These are phyloP conservation scores for Cygnus olor DNA, from an alignment of 2,797 vertebrate genomes.

Conservation along the genomic window DNA sequence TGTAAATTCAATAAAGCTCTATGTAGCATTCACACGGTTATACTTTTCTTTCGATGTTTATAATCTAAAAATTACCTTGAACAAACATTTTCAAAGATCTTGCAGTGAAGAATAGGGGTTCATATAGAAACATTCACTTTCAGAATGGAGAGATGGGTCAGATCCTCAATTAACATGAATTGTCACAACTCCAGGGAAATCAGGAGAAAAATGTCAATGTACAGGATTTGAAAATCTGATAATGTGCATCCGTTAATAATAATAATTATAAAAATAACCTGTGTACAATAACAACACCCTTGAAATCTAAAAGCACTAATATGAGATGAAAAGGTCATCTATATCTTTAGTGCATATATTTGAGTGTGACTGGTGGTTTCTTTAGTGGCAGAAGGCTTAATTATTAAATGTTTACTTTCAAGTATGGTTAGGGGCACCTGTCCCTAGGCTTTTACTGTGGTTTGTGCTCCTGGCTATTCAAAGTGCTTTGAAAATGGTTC, in stretches of 20 bases:
- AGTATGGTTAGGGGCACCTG: neutral
- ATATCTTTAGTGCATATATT: neutral
- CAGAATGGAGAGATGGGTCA: neutral
- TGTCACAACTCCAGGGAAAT: neutral
- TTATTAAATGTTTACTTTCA: neutral
- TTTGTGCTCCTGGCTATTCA: neutral
- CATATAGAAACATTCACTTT: neutral
- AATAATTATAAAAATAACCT: neutral
- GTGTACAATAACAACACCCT: neutral
- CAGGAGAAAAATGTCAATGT: neutral
- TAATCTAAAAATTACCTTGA: conserved; percentile 53
- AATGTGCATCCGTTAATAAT: neutral
- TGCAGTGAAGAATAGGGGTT: neutral
- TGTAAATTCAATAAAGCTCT: conserved; percentile 53
- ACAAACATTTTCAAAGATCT: conserved; percentile 23
- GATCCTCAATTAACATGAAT: neutral
- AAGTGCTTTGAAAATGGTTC: neutral
- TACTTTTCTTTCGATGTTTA: conserved; percentile 10
- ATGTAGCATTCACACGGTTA: conserved; percentile 6
- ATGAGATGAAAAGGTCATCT: neutral
- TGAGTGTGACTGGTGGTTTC: neutral
- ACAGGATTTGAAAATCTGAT: neutral
- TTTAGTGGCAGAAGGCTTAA: neutral
- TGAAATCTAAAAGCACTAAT: neutral
- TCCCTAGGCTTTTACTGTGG: neutral